Percentiles rank a stretch among this genome's conserved stretches.
These are phyloP conservation scores for Momotus momota DNA, from an alignment of 2,797 vertebrate genomes.

Conservation along the genomic window DNA sequence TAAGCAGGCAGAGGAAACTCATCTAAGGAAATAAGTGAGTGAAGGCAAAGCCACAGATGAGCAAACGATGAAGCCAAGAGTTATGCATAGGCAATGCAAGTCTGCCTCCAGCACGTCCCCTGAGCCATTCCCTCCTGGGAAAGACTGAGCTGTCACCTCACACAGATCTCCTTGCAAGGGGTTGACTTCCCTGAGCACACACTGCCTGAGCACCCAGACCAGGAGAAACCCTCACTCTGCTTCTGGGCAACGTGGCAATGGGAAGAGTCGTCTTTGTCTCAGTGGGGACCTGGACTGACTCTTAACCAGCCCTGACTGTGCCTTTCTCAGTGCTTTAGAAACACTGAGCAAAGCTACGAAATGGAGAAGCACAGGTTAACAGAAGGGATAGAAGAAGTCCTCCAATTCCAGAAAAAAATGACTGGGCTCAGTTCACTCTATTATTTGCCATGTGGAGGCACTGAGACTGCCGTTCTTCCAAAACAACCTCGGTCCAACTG, in stretches of 20 bases:
- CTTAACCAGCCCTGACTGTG: background rate
- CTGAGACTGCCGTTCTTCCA: background rate
- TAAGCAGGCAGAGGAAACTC: conserved; percentile 73
- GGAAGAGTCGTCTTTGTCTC: background rate
- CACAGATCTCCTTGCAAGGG: rapidly evolving
- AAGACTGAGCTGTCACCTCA: background rate
- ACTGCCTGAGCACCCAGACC: background rate
- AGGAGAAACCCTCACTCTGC: background rate
- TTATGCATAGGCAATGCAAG: background rate
- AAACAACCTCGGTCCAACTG: conserved; percentile 27
- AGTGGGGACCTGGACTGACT: background rate
- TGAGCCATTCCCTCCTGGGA: background rate
- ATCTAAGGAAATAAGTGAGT: conserved; percentile 68
- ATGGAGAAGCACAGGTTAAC: background rate
- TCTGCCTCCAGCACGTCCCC: conserved; percentile 29
- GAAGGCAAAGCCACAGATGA: conserved; percentile 78
- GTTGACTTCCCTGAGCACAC: rapidly evolving
- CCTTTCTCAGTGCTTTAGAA: background rate
- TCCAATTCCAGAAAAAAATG: background rate
- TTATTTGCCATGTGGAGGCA: conserved; percentile 57
- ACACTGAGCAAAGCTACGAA: background rate
- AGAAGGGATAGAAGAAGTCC: background rate
- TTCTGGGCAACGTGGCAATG: rapidly evolving
- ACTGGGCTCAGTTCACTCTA: background rate
- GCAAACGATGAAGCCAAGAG: conserved; percentile 38